Evolutionary conservation across 1,140 invertebrate genomes (phyloP).

Genomic region (Apis mellifera): Amel_HAv3.1 CM009945.2:4368501-4369000

Average conservation of each 20-base stretch:
- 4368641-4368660: background rate
- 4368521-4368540: too few relatives aligned
- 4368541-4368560: too few relatives aligned
- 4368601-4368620: too few relatives aligned
- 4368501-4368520: too few relatives aligned
- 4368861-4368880: background rate
- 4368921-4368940: background rate
- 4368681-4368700: background rate
- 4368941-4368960: conserved; percentile 34
- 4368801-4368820: background rate
- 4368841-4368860: background rate
- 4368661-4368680: background rate
- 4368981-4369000: conserved; percentile 31
- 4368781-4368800: background rate
- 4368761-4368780: background rate
- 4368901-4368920: background rate
- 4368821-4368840: too few relatives aligned
- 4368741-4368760: too few relatives aligned
- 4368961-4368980: conserved; percentile 25
- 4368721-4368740: background rate
- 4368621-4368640: too few relatives aligned
- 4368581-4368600: too few relatives aligned
- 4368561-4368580: too few relatives aligned
- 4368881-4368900: background rate
- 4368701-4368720: background rate